Percentiles rank a stretch among this genome's conserved stretches.
Evolutionary conservation across 2,888 invertebrate species (phyloP).

Genomic region (Sphecodes monilicornis): DNA sequence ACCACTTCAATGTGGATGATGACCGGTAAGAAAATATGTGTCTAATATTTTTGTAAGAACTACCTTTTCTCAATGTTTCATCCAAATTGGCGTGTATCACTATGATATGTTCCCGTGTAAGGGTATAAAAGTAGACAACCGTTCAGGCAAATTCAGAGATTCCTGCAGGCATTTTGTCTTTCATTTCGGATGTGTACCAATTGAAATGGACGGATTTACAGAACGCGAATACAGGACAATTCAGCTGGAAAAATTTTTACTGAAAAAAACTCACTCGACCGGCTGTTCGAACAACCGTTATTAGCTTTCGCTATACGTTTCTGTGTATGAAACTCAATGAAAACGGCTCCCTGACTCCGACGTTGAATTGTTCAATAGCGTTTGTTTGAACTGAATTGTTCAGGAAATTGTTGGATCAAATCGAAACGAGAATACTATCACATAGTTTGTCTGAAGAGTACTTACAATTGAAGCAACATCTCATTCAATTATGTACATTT

Average conservation of each 20-base stretch:
- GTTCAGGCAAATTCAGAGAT: not conserved
- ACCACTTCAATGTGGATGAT: no score
- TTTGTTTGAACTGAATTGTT: not conserved
- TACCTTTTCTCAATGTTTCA: no score
- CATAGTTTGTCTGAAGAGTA: not conserved
- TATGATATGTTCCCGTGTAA: no score
- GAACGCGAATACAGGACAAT: not conserved
- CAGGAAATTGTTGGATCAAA: not conserved
- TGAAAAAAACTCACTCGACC: conserved; percentile 6
- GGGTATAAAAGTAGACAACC: not conserved
- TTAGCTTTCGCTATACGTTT: not conserved
- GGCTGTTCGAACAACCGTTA: not conserved
- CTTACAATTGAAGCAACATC: not conserved
- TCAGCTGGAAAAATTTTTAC: not conserved
- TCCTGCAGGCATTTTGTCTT: not conserved
- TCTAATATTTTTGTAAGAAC: no score
- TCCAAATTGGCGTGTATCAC: no score
- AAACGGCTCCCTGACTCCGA: not conserved
- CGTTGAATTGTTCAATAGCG: not conserved
- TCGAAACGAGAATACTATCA: not conserved
- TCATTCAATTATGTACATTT: not conserved
- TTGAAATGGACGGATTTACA: not conserved
- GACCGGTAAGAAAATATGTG: no score
- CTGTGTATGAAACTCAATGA: not conserved
- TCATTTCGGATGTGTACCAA: not conserved